A percentile compares a stretch with the other conserved stretches of the same genome.
phyloP scores from a whole-genome alignment of 2,113 vertebrate species.

The Glaucomys volans region DNA sequence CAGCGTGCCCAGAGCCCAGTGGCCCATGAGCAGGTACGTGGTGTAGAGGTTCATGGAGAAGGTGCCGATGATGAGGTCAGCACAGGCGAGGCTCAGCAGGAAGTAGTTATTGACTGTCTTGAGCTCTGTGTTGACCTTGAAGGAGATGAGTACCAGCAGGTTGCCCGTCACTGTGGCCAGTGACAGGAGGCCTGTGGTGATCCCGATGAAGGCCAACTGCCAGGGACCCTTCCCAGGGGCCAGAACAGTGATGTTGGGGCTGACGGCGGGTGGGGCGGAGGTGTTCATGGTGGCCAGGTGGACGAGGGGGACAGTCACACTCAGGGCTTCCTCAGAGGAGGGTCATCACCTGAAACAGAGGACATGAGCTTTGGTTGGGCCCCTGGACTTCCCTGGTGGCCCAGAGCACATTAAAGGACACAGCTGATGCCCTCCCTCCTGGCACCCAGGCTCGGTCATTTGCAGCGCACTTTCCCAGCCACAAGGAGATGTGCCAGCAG shows the following conservation, averaged over 20 bases:
- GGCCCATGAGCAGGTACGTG: conserved; percentile 88
- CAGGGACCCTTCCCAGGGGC: conserved; percentile 81
- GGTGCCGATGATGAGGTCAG: conserved; percentile 89
- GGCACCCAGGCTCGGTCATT: background rate
- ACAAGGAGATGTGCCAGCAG: background rate
- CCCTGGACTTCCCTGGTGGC: background rate
- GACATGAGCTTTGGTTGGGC: background rate
- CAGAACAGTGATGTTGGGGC: conserved; percentile 77
- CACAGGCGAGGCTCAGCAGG: conserved; percentile 90
- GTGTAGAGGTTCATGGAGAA: conserved; percentile 92
- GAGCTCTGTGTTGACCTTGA: conserved; percentile 90
- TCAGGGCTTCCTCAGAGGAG: conserved; percentile 51
- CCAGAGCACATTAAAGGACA: background rate
- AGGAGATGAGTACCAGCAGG: conserved; percentile 88
- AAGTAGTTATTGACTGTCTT: conserved; percentile 91
- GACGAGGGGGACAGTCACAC: background rate
- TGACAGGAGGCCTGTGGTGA: conserved; percentile 87
- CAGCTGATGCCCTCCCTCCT: background rate
- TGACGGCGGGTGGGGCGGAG: conserved; percentile 76
- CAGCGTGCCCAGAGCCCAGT: conserved; percentile 87
- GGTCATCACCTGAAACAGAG: conserved; percentile 73
- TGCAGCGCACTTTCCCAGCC: background rate
- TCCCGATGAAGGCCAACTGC: conserved; percentile 87
- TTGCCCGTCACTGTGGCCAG: conserved; percentile 90
- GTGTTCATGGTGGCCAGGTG: conserved; percentile 82